Evolutionary conservation across 2,888 invertebrate genomes (phyloP).

Genomic region (Epirrhoe alternata): DNA sequence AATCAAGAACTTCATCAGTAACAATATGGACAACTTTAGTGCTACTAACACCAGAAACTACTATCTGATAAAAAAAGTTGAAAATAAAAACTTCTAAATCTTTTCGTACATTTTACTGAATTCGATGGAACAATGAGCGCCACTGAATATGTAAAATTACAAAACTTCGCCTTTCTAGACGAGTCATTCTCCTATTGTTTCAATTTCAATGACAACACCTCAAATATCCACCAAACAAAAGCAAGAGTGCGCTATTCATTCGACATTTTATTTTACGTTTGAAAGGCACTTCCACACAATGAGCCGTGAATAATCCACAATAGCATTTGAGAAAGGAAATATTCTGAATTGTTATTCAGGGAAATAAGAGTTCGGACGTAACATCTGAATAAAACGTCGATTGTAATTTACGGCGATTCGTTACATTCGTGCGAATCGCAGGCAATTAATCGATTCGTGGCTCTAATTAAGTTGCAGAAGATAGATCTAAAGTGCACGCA

Average conservation of each 20-base stretch:
- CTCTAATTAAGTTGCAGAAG: conserved; percentile 64
- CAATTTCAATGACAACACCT: conserved; percentile 65
- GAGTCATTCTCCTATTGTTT: conserved; percentile 55
- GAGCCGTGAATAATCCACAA: conserved; percentile 76
- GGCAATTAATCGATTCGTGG: conserved; percentile 55
- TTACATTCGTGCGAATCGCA: conserved; percentile 58
- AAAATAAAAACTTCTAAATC: no score
- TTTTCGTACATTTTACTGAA: neutral
- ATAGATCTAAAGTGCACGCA: conserved; percentile 56
- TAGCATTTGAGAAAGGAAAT: conserved; percentile 68
- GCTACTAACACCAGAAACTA: neutral
- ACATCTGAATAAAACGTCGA: conserved; percentile 64
- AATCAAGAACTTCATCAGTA: no score
- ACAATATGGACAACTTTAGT: no score
- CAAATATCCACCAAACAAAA: conserved; percentile 72
- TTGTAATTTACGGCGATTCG: conserved; percentile 67
- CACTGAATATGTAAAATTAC: conserved; percentile 42
- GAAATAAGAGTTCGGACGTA: conserved; percentile 61
- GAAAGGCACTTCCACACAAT: conserved; percentile 72
- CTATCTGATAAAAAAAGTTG: neutral
- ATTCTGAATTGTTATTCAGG: conserved; percentile 63
- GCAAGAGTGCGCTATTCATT: conserved; percentile 65
- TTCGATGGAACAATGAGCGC: conserved; percentile 20
- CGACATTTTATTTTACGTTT: conserved; percentile 70
- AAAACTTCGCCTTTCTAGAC: conserved; percentile 41